A percentile compares a stretch with the other conserved stretches of the same genome.
phyloP scores from a whole-genome alignment of 2,797 vertebrate genomes.

The Oryzias sinensis region DNA sequence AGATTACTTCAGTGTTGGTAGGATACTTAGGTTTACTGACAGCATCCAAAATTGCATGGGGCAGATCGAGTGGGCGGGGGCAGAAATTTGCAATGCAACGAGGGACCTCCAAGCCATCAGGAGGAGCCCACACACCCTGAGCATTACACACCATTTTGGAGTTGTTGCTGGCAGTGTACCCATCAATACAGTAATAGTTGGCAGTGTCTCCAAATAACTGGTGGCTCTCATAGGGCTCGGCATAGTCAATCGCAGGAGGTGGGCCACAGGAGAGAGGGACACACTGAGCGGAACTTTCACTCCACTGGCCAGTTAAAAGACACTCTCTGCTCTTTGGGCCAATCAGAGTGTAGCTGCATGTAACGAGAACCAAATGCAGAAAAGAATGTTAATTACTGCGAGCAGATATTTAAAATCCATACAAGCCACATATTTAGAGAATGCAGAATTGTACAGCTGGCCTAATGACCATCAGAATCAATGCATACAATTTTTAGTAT shows the following conservation, averaged over 20 bases:
- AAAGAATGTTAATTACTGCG: neutral
- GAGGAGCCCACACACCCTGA: constrained; percentile 90
- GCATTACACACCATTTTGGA: constrained; percentile 89
- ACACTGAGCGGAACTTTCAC: constrained; percentile 84
- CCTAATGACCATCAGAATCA: too few relatives aligned
- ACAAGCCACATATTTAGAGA: too few relatives aligned
- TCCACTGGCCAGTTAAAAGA: constrained; percentile 86
- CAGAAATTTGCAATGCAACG: constrained; percentile 95
- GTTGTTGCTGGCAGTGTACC: constrained; percentile 90
- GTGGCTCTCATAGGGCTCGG: constrained; percentile 88
- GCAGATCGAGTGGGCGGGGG: constrained; percentile 82
- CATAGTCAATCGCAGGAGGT: constrained; percentile 89
- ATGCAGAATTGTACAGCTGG: too few relatives aligned
- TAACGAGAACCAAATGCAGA: neutral
- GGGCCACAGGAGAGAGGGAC: constrained; percentile 93
- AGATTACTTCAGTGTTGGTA: constrained; percentile 87
- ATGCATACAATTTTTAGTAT: too few relatives aligned
- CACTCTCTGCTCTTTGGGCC: constrained; percentile 87
- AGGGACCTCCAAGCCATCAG: constrained; percentile 80
- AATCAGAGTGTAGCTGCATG: constrained; percentile 87
- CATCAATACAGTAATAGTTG: constrained; percentile 92
- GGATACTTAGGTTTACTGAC: constrained; percentile 87
- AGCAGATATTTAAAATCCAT: too few relatives aligned
- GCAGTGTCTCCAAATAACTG: constrained; percentile 91
- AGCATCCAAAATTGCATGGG: constrained; percentile 91